Base-by-base conservation (phyloP, 1,140 invertebrate genomes). In the Arctopsyche grandis region DNA sequence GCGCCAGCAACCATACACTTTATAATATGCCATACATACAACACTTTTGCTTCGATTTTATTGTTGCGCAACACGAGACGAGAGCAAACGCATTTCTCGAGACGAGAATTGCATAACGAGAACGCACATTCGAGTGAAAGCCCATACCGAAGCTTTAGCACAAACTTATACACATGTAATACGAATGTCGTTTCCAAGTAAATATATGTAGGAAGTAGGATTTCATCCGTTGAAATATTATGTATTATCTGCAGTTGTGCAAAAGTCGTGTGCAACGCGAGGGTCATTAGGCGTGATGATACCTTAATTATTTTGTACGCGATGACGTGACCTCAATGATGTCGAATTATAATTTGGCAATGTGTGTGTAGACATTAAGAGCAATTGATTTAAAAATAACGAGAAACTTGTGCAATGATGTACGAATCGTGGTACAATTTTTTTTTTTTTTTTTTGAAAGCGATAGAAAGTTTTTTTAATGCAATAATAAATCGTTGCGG, bases 11-110 rank as follows among this genome's bases (percentile, higher is more conserved):
- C 14, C 16, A 60, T 19, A 21, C 21, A 60, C 14, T 66, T 66
- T 66, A 12, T 66, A 22, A 12, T 22, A 16, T 21, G 60, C 19
- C 66, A 26, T 38, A 14, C 14, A 43, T 4, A 16, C 52, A 24
- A 48, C 69, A 48, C 38, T 19, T 73, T 73, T 73, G 69, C 69
- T 73, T 73, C 38, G 44, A 22, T 46, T 73, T 48, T 38, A n/a
- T 19, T n/a, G 22, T 73, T 73, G 69, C 69, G 69, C 69, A 73
- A 73, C 10, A 38, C 24, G 29, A 29, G 24, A 69, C 66, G 24
- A 26, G 4, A 69, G 66, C 24, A 69, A 69, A 69, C 69, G 69
- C 69, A 73, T 48, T 73, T 73, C 69, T 73, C 24, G 38, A 9
- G 26, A 5, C 5, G 19, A n/a, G 5, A 10, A 22, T 73, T 73